Percentiles rank a stretch among this genome's conserved stretches.
Conservation (phyloP, 2,113 vertebrate genomes). For the Alouatta palliata region DNA sequence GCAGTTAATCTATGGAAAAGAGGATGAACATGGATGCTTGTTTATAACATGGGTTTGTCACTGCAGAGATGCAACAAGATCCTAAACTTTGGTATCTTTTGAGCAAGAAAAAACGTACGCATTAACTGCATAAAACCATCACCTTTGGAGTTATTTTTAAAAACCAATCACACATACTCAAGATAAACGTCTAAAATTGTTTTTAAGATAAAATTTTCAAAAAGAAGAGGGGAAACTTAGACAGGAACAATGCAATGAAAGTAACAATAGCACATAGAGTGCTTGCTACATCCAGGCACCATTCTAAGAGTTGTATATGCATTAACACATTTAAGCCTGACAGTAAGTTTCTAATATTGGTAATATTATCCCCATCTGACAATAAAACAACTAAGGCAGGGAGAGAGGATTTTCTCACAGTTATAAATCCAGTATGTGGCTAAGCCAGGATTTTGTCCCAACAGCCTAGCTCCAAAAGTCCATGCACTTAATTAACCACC, state of each 20-base stretch:
- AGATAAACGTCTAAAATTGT: neutral
- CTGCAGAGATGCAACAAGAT: neutral
- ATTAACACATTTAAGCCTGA: neutral
- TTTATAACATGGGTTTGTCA: neutral
- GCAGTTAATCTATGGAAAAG: neutral
- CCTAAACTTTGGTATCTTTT: neutral
- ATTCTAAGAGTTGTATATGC: neutral
- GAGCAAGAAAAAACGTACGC: neutral
- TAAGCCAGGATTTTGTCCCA: neutral
- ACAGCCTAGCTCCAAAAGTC: neutral
- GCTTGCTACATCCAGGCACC: neutral
- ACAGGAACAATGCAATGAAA: constrained; percentile 1
- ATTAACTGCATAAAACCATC: neutral
- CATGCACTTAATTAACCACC: neutral
- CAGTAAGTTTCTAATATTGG: neutral
- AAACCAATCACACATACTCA: neutral
- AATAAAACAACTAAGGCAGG: neutral
- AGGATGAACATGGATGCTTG: neutral
- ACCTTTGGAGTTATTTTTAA: neutral
- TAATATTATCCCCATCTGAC: neutral
- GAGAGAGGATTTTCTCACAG: neutral
- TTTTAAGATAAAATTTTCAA: neutral
- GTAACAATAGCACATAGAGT: neutral
- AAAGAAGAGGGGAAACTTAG: neutral
- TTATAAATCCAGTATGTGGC: neutral